Base-by-base conservation (phyloP, 2,797 vertebrate species). In the Crocodylus rhombifer region DNA sequence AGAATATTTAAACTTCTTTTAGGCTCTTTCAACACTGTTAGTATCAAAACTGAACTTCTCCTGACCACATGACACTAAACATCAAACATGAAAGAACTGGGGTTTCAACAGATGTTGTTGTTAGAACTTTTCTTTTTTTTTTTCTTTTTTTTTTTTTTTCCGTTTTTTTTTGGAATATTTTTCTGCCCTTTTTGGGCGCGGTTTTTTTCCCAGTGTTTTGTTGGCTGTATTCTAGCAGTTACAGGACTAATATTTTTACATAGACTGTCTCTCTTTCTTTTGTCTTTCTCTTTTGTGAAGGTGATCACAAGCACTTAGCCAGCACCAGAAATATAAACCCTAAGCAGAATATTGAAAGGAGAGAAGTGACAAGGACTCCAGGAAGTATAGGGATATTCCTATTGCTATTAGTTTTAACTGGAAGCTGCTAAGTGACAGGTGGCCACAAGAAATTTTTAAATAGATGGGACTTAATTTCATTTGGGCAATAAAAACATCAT, bases 371-470 rank as follows among this genome's bases (percentile, higher is more conserved):
- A 1, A 77, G 63, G 33, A 77, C 62, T 80, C 51, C 63, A 76
- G n/a, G 61, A 91, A 86, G 28, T 79, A 58, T 36, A 81, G 75
- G 75, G 86, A 25, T 87, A 91, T 79, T 87, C 14, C 83, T 92
- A 12, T 7, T 61, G 14, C 58, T 88, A 85, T 61, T 67, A 57
- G 25, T 90, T 94, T 67, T 30, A 67, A 5, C n/a, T 30, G 30
- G n/a, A 67, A 30, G 64, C 28, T n/a, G 18, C n/a, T 67, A 16
- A 11, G 64, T 67, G 64, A 67, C 30, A 17, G 8, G 4, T 30
- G 64, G n/a, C 64, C n/a, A n/a, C 30, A 67, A n/a, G 30, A 67
- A 67, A n/a, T n/a, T 14, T 17, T 67, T n/a, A 67, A 17, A 11
- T 64, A 64, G 63, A n/a, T 28, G n/a, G 63, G n/a, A 25, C n/a